These are phyloP conservation scores for Phrynocephalus versicolor DNA, from an alignment of 2,113 vertebrate genomes.

Conservation along the genomic window DNA sequence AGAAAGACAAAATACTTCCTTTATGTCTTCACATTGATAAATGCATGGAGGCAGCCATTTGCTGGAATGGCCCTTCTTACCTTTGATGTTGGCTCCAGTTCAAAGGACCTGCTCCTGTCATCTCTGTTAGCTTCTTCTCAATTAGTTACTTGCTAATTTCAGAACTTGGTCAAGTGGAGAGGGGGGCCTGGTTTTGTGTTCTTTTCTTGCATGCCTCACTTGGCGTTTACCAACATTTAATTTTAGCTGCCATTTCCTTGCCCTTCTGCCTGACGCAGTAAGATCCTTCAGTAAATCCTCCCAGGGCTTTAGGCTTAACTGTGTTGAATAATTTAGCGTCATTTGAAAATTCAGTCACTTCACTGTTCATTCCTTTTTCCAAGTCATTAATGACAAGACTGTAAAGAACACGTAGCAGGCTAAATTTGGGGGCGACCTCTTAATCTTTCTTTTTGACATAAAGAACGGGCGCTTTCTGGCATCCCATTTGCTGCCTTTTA, in stretches of 20 bases:
- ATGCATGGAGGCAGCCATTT: not conserved
- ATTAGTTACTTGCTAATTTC: not conserved
- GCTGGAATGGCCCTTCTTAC: not conserved
- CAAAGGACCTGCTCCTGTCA: too few species aligned
- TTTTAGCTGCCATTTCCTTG: conserved; percentile 26
- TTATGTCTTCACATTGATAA: not conserved
- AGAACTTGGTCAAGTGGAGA: not conserved
- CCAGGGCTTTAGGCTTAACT: conserved; percentile 25
- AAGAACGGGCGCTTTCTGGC: not conserved
- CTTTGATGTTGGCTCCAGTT: not conserved
- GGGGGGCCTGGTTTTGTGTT: not conserved
- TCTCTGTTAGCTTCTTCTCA: not conserved
- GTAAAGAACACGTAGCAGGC: not conserved
- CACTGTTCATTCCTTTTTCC: conserved; percentile 13
- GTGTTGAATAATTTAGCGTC: conserved; percentile 27
- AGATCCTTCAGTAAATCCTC: conserved; percentile 25
- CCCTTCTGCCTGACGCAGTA: conserved; percentile 8
- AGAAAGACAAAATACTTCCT: not conserved
- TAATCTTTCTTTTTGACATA: not conserved
- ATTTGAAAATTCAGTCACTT: conserved; percentile 25
- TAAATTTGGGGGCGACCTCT: not conserved
- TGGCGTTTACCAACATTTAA: conserved; percentile 27
- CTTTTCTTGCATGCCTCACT: not conserved
- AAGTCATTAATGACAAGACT: conserved; percentile 3
- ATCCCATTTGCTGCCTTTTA: not conserved